Evolutionary conservation across 2,888 invertebrate species (phyloP).

Genomic region (Elaeidobius kamerunicus): DNA sequence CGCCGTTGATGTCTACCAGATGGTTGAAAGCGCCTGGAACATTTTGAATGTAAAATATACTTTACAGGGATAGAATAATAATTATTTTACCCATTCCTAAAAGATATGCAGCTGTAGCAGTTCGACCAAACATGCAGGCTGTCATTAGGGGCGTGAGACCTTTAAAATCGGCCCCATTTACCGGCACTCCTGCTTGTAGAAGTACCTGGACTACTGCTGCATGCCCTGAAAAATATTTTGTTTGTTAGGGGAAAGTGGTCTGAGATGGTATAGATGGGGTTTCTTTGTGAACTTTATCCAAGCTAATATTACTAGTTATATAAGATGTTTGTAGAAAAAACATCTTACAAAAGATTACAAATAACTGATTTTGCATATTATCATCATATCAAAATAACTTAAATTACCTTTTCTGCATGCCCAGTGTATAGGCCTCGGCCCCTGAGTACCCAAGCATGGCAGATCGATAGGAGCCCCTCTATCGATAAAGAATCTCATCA

Average conservation of each 20-base stretch:
- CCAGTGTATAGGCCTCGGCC: constrained; percentile 91
- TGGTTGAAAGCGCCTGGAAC: constrained; percentile 71
- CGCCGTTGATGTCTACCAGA: constrained; percentile 87
- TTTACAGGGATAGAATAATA: neutral
- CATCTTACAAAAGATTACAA: neutral
- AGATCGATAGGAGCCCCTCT: constrained; percentile 80
- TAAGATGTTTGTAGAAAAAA: no score
- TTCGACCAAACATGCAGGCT: constrained; percentile 90
- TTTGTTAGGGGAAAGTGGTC: neutral
- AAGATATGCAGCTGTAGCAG: constrained; percentile 85
- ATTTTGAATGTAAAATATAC: no score
- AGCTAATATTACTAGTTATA: no score
- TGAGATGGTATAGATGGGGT: no score
- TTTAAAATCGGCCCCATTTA: constrained; percentile 88
- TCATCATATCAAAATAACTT: neutral
- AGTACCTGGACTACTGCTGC: constrained; percentile 79
- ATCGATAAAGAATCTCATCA: constrained; percentile 84
- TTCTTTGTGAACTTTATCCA: no score
- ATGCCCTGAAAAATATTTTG: constrained; percentile 54
- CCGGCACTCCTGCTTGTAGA: constrained; percentile 78
- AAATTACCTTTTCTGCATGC: constrained; percentile 73
- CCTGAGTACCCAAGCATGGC: constrained; percentile 83
- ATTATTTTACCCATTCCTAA: constrained; percentile 46
- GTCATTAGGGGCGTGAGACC: constrained; percentile 87
- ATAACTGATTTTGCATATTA: neutral